Evolutionary conservation across 2,888 invertebrate species (phyloP).

Genomic region (Panzeria rudis): DNA sequence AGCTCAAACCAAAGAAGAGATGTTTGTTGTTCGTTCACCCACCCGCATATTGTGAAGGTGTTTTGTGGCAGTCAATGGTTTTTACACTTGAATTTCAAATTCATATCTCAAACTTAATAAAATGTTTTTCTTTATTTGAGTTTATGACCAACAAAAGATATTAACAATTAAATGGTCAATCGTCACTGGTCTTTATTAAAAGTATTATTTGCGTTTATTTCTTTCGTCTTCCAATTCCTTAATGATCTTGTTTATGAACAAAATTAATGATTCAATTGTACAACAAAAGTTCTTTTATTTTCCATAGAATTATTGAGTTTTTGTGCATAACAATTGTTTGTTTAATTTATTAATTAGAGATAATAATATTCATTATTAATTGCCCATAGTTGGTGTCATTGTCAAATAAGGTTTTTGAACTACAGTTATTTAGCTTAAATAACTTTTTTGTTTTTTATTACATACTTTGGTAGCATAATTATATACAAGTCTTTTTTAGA

Average conservation of each 20-base stretch:
- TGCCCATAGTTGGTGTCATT: conserved; percentile 6
- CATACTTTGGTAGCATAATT: too few species aligned
- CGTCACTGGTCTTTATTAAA: conserved; percentile 6
- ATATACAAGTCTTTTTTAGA: neutral
- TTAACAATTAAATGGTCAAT: conserved; percentile 40
- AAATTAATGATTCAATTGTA: neutral
- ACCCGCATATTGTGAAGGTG: conserved; percentile 61
- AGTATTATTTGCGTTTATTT: conserved; percentile 1
- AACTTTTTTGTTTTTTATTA: neutral
- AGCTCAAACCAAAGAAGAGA: neutral
- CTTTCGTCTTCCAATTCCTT: conserved; percentile 29
- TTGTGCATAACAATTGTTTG: conserved; percentile 5
- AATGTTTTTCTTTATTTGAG: conserved; percentile 2
- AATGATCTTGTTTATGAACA: neutral
- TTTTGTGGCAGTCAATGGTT: conserved; percentile 30
- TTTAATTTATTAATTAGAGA: conserved; percentile 2
- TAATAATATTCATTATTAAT: conserved; percentile 37
- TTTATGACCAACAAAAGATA: conserved; percentile 39
- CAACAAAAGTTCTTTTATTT: conserved; percentile 29
- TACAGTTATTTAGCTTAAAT: conserved; percentile 23
- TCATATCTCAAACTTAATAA: conserved; percentile 18
- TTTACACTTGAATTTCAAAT: conserved; percentile 26
- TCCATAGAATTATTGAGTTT: neutral
- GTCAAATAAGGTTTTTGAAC: conserved; percentile 49
- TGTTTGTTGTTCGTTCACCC: conserved; percentile 59